Base-by-base conservation (phyloP, 2,113 vertebrate species). In the Amazona vittata region DNA sequence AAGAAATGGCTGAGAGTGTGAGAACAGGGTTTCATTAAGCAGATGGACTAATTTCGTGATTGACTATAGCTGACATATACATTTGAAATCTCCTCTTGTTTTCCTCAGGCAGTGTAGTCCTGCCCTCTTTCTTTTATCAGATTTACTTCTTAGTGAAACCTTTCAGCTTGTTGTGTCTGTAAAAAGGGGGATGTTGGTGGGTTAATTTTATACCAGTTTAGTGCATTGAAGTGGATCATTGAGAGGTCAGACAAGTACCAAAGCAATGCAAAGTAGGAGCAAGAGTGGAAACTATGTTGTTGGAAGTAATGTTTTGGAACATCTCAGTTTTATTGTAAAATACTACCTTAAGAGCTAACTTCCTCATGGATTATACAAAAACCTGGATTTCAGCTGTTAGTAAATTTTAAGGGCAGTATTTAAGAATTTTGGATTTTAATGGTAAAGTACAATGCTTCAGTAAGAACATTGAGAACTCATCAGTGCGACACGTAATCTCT, bases 401-500 rank as follows among this genome's bases (percentile, higher is more conserved):
- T 85, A 41, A 69, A 74, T 67, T 74, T 84, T 70, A 71, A 76
- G 53, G 52, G 26, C 9, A 43, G 0, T 35, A 44, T 78, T 79
- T 86, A 71, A 83, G 6, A 84, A 50, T 77, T 65, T 55, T 41
- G 8, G 8, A 37, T 71, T 90, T 83, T 76, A 70, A 55, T 50
- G 31, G 18, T 53, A 70, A 64, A 73, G 13, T 70, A 28, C 11
- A 14, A 2, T 43, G 31, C 67, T 96, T 62, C 44, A 50, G 2
- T 87, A 8, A 65, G 83, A 82, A 63, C 14, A 0, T 44, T 94
- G 65, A 75, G 46, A 77, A 80, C 43, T 79, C 24, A 50, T 83
- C 21, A 62, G 37, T 82, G 33, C 41, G 76, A 84, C 44, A 12
- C 79, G 17, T 95, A 25, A 93, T 86, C 37, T 97, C 9, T 94